phyloP scores from a whole-genome alignment of 2,888 invertebrate species.

The Mellilla xanthometata region DNA sequence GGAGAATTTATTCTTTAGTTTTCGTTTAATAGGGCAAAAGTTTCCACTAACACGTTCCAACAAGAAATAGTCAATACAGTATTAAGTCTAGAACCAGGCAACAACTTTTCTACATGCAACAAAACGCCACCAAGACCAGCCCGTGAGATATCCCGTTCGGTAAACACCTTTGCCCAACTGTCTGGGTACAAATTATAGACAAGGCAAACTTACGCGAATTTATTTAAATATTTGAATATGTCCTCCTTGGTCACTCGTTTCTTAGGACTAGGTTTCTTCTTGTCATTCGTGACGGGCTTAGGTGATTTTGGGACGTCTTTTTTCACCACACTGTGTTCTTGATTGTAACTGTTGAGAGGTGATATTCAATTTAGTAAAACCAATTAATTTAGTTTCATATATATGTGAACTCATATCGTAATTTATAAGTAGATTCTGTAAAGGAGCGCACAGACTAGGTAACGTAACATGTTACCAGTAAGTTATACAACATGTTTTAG shows the following conservation, averaged over 20 bases:
- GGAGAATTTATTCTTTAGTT: too few species aligned
- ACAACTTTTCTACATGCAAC: too few species aligned
- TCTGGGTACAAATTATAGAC: too few species aligned
- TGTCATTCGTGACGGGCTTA: neutral
- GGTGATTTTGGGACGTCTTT: neutral
- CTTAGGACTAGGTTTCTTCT: conserved; percentile 2
- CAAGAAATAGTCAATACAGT: too few species aligned
- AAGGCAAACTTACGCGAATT: conserved; percentile 50
- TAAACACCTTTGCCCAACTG: too few species aligned
- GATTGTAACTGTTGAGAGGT: neutral
- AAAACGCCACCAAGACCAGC: too few species aligned
- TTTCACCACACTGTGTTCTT: conserved; percentile 4
- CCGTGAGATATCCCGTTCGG: too few species aligned
- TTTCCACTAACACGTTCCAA: too few species aligned
- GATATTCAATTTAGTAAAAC: neutral
- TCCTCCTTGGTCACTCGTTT: conserved; percentile 14
- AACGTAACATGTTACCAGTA: conserved; percentile 63
- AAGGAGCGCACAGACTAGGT: neutral
- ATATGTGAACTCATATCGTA: too few species aligned
- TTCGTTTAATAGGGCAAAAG: too few species aligned
- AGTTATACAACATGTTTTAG: conserved; percentile 65
- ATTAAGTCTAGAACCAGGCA: too few species aligned
- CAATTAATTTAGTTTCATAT: neutral
- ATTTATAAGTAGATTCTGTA: too few species aligned
- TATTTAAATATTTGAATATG: conserved; percentile 36